Evolutionary conservation across 2,888 invertebrate genomes (phyloP).

Genomic region (Tholera decimalis): DNA sequence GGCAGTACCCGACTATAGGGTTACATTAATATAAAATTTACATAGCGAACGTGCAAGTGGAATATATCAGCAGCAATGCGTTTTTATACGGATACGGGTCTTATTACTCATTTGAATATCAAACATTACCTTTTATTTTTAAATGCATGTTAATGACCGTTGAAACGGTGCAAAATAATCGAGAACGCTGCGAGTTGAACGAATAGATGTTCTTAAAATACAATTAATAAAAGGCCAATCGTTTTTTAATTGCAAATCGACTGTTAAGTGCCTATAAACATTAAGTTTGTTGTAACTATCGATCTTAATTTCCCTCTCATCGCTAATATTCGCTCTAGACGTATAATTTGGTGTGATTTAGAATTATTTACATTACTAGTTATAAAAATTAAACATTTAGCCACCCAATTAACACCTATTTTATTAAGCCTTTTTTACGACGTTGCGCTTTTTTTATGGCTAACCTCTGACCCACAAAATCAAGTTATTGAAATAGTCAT

Average conservation of each 20-base stretch:
- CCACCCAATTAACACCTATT: conserved; percentile 7
- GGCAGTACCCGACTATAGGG: too few relatives aligned
- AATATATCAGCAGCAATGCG: too few relatives aligned
- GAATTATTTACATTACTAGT: neutral
- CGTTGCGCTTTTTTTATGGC: neutral
- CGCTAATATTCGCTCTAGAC: neutral
- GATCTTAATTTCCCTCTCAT: neutral
- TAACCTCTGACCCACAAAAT: too few relatives aligned
- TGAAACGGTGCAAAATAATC: neutral
- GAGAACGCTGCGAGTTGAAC: neutral
- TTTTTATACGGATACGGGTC: neutral
- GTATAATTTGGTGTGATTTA: neutral
- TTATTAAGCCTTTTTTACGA: neutral
- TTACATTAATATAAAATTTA: too few relatives aligned
- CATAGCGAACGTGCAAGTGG: too few relatives aligned
- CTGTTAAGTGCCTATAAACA: neutral
- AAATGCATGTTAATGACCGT: neutral
- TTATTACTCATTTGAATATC: neutral
- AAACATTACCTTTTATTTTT: neutral
- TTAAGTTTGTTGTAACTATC: neutral
- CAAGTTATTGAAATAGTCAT: neutral
- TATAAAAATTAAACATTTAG: neutral
- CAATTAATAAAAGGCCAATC: neutral
- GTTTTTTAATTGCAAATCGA: neutral
- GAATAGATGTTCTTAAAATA: neutral